phyloP scores from a whole-genome alignment of 2,113 vertebrate genomes.

The Paramormyrops kingsleyae region DNA sequence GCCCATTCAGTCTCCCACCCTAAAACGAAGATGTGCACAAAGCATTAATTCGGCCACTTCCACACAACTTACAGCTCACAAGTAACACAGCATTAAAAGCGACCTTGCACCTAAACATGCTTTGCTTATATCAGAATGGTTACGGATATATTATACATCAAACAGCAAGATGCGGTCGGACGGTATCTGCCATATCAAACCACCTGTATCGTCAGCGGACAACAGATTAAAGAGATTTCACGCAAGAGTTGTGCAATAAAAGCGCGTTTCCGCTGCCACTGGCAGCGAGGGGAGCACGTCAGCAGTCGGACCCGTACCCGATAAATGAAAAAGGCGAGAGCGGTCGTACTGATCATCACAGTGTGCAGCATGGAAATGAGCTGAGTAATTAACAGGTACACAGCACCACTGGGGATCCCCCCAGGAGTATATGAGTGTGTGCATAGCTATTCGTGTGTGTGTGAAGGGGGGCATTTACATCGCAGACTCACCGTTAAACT shows the following conservation, averaged over 20 bases:
- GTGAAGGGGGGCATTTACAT: not conserved
- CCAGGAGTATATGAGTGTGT: not conserved
- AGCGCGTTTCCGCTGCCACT: not conserved
- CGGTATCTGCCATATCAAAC: not conserved
- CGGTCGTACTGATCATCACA: too few relatives aligned
- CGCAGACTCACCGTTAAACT: slow-evolving; percentile 10
- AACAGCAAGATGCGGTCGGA: not conserved
- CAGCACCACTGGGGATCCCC: not conserved
- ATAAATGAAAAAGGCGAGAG: not conserved
- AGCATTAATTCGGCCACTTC: not conserved
- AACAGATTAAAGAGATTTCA: too few relatives aligned
- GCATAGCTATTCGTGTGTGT: not conserved
- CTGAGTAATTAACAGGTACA: not conserved
- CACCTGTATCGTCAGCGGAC: not conserved
- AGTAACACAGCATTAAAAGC: not conserved
- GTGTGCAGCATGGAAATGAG: not conserved
- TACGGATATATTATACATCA: not conserved
- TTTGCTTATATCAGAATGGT: not conserved
- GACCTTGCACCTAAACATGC: not conserved
- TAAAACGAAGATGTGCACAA: not conserved
- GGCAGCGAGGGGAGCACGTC: not conserved
- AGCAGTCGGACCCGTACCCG: not conserved
- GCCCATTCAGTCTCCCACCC: not conserved
- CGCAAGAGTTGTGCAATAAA: too few relatives aligned
- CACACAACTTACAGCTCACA: not conserved